phyloP scores from a whole-genome alignment of 2,113 vertebrate genomes.

The Ancistrus triradiatus region DNA sequence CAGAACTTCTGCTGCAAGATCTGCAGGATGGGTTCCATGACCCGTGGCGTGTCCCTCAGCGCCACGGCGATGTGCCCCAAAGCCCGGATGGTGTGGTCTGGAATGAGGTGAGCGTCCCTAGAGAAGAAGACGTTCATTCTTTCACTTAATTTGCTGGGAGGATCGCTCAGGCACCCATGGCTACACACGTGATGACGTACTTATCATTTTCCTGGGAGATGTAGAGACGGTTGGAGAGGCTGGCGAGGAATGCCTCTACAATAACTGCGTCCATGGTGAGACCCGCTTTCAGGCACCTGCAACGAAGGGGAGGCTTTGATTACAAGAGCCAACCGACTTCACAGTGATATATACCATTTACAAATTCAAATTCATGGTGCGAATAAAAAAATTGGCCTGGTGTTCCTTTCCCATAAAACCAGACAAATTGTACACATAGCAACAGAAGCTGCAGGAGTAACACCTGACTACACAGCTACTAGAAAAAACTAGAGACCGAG shows the following conservation, averaged over 20 bases:
- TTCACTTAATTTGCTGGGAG: no score
- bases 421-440: no score
- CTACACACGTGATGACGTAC: slow-evolving; percentile 72
- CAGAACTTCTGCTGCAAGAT: slow-evolving; percentile 99
- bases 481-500: no score
- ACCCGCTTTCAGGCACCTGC: slow-evolving; percentile 94
- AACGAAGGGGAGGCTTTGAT: no score
- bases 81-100: slow-evolving; percentile 94
- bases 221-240: slow-evolving; percentile 94
- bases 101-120: slow-evolving; percentile 94
- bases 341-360: no score
- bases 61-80: slow-evolving; percentile 95
- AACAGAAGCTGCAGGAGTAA: no score
- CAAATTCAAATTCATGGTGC: no score
- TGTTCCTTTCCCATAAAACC: no score
- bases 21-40: slow-evolving; percentile 97
- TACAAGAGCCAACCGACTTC: no score
- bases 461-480: no score
- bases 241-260: slow-evolving; percentile 94
- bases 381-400: no score
- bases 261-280: slow-evolving; percentile 88
- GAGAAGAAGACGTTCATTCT: slow-evolving; percentile 1
- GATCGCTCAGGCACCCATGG: no score
- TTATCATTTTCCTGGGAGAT: slow-evolving; percentile 98
- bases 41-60: slow-evolving; percentile 86